phyloP scores from a whole-genome alignment of 1,140 invertebrate species.

The Saccostrea glomerata region DNA sequence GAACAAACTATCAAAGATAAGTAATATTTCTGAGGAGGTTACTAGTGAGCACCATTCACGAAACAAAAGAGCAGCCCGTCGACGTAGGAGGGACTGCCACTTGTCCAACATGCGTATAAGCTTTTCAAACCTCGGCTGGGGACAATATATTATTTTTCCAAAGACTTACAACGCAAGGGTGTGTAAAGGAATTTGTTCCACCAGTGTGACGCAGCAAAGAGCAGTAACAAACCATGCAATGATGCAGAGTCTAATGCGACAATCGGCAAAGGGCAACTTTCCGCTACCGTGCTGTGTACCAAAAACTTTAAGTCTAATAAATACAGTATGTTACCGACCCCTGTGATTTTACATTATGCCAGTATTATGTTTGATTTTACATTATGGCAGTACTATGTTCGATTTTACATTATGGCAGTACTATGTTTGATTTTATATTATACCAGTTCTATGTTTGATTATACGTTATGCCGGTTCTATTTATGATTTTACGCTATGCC shows the following conservation, averaged over 20 bases:
- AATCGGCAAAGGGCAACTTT: slow-evolving; percentile 57
- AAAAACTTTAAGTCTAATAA: slow-evolving; percentile 72
- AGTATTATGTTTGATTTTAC: too few relatives aligned
- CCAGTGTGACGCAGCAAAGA: slow-evolving; percentile 57
- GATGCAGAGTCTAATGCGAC: slow-evolving; percentile 95
- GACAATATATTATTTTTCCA: slow-evolving; percentile 99
- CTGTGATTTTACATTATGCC: too few relatives aligned
- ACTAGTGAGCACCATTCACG: not conserved
- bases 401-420: too few relatives aligned
- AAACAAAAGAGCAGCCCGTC: not conserved
- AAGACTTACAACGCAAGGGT: slow-evolving; percentile 95
- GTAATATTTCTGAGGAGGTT: not conserved
- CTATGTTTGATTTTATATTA: too few relatives aligned
- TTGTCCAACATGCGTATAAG: slow-evolving; percentile 88
- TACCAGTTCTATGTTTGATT: too few relatives aligned
- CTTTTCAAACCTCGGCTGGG: slow-evolving; percentile 97
- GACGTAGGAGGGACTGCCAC: slow-evolving; percentile 59
- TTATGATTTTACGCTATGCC: too few relatives aligned
- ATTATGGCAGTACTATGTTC: too few relatives aligned
- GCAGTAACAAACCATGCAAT: slow-evolving; percentile 97
- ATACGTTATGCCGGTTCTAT: too few relatives aligned
- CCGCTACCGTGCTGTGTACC: slow-evolving; percentile 78
- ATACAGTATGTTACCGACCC: too few relatives aligned
- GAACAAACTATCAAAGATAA: not conserved
- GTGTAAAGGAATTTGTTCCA: slow-evolving; percentile 93